Percentiles rank a stretch among this genome's conserved stretches.
Evolutionary conservation across 2,113 vertebrate genomes (phyloP).

Genomic region (Trichechus manatus): DNA sequence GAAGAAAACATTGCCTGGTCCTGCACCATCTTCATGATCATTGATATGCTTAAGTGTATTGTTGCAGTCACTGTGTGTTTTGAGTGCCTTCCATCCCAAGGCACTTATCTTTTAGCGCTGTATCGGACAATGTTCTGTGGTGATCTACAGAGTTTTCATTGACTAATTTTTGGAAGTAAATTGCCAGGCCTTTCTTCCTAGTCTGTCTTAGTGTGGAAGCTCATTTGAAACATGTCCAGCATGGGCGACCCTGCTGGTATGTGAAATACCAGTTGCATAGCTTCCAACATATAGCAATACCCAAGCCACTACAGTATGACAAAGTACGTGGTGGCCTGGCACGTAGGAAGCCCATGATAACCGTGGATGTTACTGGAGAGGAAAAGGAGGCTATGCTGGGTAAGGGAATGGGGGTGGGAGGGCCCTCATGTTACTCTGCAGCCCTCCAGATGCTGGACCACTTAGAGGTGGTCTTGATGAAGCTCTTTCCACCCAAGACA

Average conservation of each 20-base stretch:
- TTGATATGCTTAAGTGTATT: neutral
- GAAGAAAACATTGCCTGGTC: neutral
- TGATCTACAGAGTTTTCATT: neutral
- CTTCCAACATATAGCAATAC: neutral
- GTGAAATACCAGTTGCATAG: neutral
- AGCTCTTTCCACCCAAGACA: neutral
- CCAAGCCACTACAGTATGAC: neutral
- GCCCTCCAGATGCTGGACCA: neutral
- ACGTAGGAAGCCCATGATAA: neutral
- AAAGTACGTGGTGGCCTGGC: neutral
- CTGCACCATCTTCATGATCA: neutral
- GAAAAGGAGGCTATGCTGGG: neutral
- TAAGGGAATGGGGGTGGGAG: neutral
- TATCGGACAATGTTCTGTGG: neutral
- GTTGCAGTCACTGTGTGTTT: neutral
- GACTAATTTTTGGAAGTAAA: neutral
- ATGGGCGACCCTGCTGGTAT: neutral
- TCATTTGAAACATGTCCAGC: too few species aligned
- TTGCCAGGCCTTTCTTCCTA: neutral
- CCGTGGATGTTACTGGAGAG: neutral
- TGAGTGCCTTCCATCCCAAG: neutral
- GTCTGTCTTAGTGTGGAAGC: neutral
- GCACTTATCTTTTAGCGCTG: neutral
- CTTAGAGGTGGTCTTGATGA: neutral
- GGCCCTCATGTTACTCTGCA: neutral